Percentiles rank a stretch among this genome's conserved stretches.
Evolutionary conservation across 2,797 vertebrate species (phyloP).

Genomic region (Gastrophryne carolinensis): DNA sequence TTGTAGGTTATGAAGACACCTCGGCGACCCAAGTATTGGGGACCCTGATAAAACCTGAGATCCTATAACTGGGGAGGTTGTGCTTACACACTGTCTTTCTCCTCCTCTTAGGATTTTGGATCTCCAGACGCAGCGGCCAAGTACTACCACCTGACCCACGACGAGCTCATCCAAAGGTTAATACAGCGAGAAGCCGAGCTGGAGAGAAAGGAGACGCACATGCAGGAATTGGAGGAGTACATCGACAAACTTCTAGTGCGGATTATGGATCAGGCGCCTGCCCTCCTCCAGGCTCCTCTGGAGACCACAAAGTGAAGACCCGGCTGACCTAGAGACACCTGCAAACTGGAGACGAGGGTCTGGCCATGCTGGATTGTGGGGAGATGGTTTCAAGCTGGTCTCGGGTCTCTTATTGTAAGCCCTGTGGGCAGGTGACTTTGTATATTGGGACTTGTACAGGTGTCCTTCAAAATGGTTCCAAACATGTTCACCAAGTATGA

Average conservation of each 20-base stretch:
- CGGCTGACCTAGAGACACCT: background rate
- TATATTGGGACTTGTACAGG: background rate
- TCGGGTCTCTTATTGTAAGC: background rate
- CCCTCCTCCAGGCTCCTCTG: constrained; percentile 87
- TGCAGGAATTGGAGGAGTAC: constrained; percentile 93
- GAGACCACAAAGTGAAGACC: constrained; percentile 59
- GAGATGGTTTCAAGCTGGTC: background rate
- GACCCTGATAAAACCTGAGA: too few species aligned
- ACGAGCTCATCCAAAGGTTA: constrained; percentile 86
- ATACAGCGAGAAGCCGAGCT: constrained; percentile 85
- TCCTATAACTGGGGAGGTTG: background rate
- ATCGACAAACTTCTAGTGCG: constrained; percentile 95
- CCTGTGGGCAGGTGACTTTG: background rate
- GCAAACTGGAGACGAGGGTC: background rate
- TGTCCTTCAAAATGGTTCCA: background rate
- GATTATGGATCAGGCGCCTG: constrained; percentile 96
- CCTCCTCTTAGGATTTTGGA: constrained; percentile 59
- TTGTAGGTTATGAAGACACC: too few species aligned
- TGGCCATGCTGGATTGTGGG: background rate
- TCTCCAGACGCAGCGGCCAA: constrained; percentile 76
- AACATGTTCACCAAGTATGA: too few species aligned
- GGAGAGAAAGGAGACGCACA: constrained; percentile 80
- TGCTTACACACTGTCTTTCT: background rate
- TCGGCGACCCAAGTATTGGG: too few species aligned
- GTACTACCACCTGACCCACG: constrained; percentile 94